phyloP scores from a whole-genome alignment of 2,888 invertebrate genomes.

The Gari tellinella region DNA sequence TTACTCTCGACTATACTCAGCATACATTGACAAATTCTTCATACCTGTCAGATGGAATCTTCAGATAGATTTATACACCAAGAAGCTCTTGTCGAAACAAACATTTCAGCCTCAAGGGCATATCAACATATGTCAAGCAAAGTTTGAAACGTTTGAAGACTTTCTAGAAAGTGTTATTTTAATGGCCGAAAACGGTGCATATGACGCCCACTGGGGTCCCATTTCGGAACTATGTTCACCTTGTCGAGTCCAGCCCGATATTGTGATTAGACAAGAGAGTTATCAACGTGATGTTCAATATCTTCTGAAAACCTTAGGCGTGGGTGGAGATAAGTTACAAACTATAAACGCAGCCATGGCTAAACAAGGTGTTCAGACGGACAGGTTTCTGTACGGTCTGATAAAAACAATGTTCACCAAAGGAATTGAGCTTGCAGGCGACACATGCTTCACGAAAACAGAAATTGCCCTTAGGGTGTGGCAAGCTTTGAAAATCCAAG shows the following conservation, averaged over 20 bases:
- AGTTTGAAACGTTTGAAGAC: constrained; percentile 26
- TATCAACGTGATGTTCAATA: constrained; percentile 13
- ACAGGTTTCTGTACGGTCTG: constrained; percentile 7
- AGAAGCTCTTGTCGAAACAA: too few species aligned
- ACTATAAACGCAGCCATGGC: constrained; percentile 9
- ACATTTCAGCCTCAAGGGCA: neutral
- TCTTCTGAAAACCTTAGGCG: neutral
- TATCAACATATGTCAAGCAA: neutral
- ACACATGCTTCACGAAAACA: too few species aligned
- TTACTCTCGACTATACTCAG: constrained; percentile 31
- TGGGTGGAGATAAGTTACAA: neutral
- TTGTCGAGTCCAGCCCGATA: constrained; percentile 10
- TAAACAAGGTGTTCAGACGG: constrained; percentile 14
- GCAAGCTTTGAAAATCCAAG: too few species aligned
- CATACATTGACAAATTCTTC: constrained; percentile 37
- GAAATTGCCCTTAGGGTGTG: too few species aligned
- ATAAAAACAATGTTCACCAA: constrained; percentile 19
- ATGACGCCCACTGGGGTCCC: constrained; percentile 30
- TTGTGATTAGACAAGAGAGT: constrained; percentile 17
- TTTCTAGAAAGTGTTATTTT: constrained; percentile 18
- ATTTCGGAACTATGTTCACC: constrained; percentile 6
- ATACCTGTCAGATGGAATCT: constrained; percentile 15
- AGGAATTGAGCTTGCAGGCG: too few species aligned
- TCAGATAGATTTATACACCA: neutral
- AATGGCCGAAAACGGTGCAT: neutral